Evolutionary conservation across 2,797 vertebrate genomes (phyloP), one percentile per base, ranked within the genome.

Genomic region (Acropternis orthonyx): DNA sequence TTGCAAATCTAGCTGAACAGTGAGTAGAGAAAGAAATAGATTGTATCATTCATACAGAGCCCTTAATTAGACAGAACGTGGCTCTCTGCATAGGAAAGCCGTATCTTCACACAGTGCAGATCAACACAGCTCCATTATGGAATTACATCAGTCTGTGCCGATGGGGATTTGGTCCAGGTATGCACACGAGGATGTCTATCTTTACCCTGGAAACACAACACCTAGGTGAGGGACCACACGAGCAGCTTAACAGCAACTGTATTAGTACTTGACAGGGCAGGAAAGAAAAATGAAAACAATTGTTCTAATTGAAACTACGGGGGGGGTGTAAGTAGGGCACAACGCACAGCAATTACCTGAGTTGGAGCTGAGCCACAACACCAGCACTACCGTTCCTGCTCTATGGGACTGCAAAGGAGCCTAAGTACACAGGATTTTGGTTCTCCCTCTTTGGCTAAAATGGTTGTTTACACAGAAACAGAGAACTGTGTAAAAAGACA

Each of bases 241-340:
- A 94, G 66, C 75, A 92, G 88, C 61, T 93, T 84, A 95, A 55
- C 43, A 85, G 83, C 76, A 93, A 85, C 61, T 55, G n/a, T 65
- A 85, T 94, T 92, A 96, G 79, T 66, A 94, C 87, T 48, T 94
- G 91, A 97, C 94, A 89, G 95, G 82, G 88, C 78, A 93, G 83
- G 91, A 94, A 95, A 95, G 80, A 72, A 91, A 93, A 93, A 91
- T 72, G 95, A 93, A 91, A 97, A 88, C 94, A 96, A 95, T 86
- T 88, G 82, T 75, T 93, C 55, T 96, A 97, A 97, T 93, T 96
- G 96, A 97, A 97, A 92, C 94, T 86, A 75, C 12, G 5, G 96
- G 95, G 79, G 85, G 91, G 59, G 79, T 83, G 83, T 88, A 95
- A 96, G 83, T 85, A 96, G 88, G 94, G 83, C 67, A 97, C 91